Base-by-base conservation (phyloP, 2,797 vertebrate species). In the Spondyliosoma cantharus region DNA sequence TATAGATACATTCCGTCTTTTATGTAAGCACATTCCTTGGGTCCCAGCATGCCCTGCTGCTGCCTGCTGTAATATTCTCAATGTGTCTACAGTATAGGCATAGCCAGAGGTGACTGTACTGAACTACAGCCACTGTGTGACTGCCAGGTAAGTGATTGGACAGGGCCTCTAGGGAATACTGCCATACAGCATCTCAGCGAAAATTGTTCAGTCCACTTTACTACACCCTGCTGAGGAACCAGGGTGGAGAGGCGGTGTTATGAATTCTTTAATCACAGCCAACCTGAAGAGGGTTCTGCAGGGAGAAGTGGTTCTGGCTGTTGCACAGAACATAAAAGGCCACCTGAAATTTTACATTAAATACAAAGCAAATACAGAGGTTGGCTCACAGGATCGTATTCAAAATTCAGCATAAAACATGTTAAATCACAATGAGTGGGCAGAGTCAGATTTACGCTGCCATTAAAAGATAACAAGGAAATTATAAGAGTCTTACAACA, bases 71-170 rank as follows among this genome's bases (percentile, higher is more conserved):
- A 78, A 85, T 78, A 75, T 77, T 86, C 50, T 75, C 56, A 65
- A 52, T 75, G 50, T 15, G 15, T 69, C 68, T 29, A 48, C 13
- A 52, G 76, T 22, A 45, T 64, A 68, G 68, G 61, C 71, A 69
- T 52, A 27, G 70, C 79, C 72, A 53, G 82, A 73, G 86, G 74
- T 84, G 64, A 79, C 72, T 61, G 17, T 0, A 61, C 60, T 83
- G 59, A 84, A 82, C 64, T 69, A 27, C n/a, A 74, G 76, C 48
- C 52, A 66, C 59, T 67, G 71, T 83, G 71, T 65, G 73, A 72
- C 82, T 83, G 53, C 65, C 86, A 81, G 82, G 62, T 72, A 81
- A 87, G 78, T 57, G 59, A 76, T 56, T 49, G 49, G 49, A 59
- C 70, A 74, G 57, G 29, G 25, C 50, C 85, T 76, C 2, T 4